These are phyloP conservation scores for Chaenodraco wilsoni DNA, from an alignment of 2,797 vertebrate genomes.

Conservation along the genomic window DNA sequence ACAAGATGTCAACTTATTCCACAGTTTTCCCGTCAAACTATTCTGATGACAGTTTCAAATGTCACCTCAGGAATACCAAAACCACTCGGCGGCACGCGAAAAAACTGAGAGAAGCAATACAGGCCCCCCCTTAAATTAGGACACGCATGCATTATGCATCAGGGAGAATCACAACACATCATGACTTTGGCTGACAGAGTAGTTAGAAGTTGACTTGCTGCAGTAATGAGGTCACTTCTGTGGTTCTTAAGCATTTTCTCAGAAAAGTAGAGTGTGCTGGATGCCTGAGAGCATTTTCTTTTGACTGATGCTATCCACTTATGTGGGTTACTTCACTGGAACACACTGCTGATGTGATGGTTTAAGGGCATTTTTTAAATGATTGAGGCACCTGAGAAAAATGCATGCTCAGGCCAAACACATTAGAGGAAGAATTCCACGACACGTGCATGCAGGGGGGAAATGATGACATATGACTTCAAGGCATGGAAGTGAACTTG, in stretches of 20 bases:
- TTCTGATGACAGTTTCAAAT: constrained; percentile 58
- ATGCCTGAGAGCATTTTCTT: constrained; percentile 41
- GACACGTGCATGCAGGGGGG: constrained; percentile 35
- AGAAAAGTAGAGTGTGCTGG: constrained; percentile 27
- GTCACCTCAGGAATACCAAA: constrained; percentile 45
- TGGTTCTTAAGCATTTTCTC: constrained; percentile 51
- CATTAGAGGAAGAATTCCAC: not conserved
- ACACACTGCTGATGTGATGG: constrained; percentile 29
- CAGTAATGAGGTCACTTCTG: constrained; percentile 70
- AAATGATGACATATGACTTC: constrained; percentile 5
- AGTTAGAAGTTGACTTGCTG: constrained; percentile 56
- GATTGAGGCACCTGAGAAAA: constrained; percentile 27
- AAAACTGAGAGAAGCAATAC: constrained; percentile 52
- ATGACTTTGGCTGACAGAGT: constrained; percentile 67
- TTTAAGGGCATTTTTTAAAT: constrained; percentile 24
- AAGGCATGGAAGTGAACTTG: not conserved
- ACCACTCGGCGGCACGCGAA: constrained; percentile 43
- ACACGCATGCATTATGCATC: constrained; percentile 76
- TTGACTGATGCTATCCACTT: constrained; percentile 45
- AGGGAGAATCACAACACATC: constrained; percentile 60
- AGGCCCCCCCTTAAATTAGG: constrained; percentile 57
- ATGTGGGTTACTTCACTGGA: constrained; percentile 40
- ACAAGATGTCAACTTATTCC: constrained; percentile 41
- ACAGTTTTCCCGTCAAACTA: constrained; percentile 42
- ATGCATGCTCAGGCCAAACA: constrained; percentile 18